Percentiles rank a stretch among this genome's conserved stretches.
phyloP scores from a whole-genome alignment of 35 echinoderm and acorn worm genomes.

The Heliocidaris erythrogramma region DNA sequence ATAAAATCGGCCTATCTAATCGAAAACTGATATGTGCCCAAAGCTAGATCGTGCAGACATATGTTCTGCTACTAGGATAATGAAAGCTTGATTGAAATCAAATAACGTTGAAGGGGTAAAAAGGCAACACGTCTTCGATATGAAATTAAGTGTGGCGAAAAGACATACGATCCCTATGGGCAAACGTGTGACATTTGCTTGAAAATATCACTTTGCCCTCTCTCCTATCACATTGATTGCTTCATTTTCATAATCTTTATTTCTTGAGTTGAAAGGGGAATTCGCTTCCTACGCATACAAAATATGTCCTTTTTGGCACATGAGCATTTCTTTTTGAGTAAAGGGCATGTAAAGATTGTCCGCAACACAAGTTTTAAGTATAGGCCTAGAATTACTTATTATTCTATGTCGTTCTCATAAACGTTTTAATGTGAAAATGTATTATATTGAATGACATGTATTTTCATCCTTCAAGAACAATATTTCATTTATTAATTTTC shows the following conservation, averaged over 20 bases:
- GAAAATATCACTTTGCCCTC: neutral
- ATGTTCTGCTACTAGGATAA: neutral
- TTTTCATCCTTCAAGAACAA: too few relatives aligned
- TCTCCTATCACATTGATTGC: neutral
- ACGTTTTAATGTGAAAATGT: neutral
- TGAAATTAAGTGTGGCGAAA: neutral
- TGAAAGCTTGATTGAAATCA: neutral
- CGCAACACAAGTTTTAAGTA: neutral
- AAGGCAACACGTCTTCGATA: neutral
- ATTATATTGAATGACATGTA: too few relatives aligned
- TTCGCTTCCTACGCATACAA: neutral
- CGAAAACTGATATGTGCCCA: neutral
- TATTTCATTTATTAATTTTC: too few relatives aligned
- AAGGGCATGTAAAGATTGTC: neutral
- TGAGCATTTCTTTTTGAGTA: neutral
- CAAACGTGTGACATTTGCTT: neutral
- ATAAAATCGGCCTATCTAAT: neutral
- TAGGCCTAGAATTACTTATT: too few relatives aligned
- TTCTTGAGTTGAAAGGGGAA: neutral
- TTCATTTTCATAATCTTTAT: neutral
- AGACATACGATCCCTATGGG: neutral
- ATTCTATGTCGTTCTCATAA: neutral
- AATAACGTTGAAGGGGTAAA: neutral
- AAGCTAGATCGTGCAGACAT: neutral
- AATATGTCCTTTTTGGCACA: neutral